Percentiles rank a stretch among this genome's conserved stretches.
These are phyloP conservation scores for Calephelis virginiensis DNA, from an alignment of 1,140 invertebrate genomes.

Conservation along the genomic window DNA sequence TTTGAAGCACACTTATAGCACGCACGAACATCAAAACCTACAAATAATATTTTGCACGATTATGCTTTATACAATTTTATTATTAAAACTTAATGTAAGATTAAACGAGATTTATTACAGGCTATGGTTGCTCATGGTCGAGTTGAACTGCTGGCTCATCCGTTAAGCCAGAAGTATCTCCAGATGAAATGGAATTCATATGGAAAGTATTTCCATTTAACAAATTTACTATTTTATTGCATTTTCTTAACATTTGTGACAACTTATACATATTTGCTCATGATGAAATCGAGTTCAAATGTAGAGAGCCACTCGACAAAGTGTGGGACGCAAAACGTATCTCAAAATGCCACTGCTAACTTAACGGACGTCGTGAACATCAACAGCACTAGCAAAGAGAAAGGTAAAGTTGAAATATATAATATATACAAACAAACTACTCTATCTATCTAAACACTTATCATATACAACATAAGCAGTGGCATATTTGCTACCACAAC, in stretches of 20 bases:
- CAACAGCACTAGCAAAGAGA: neutral
- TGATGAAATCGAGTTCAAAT: slow-evolving; percentile 51
- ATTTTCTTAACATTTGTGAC: slow-evolving; percentile 88
- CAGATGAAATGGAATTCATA: slow-evolving; percentile 94
- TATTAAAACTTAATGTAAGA: neutral
- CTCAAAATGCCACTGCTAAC: neutral
- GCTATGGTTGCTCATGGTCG: slow-evolving; percentile 90
- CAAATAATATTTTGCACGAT: neutral
- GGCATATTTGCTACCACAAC: too few relatives aligned
- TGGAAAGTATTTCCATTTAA: slow-evolving; percentile 90
- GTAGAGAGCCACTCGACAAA: neutral
- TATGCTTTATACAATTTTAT: neutral
- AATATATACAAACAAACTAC: too few relatives aligned
- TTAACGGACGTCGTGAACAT: neutral
- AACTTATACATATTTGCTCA: slow-evolving; percentile 82
- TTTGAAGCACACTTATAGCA: too few relatives aligned
- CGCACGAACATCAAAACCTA: too few relatives aligned
- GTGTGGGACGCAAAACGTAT: slow-evolving; percentile 16
- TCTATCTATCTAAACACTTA: too few relatives aligned
- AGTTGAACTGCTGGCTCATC: slow-evolving; percentile 89
- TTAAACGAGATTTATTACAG: slow-evolving; percentile 64
- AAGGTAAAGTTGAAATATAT: neutral
- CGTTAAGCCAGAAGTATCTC: slow-evolving; percentile 89
- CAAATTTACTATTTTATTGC: slow-evolving; percentile 86
- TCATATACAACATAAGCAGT: too few relatives aligned